A percentile compares a stretch with the other conserved stretches of the same genome.
Evolutionary conservation across 2,888 invertebrate species (phyloP).

Genomic region (Thymelicus sylvestris): DNA sequence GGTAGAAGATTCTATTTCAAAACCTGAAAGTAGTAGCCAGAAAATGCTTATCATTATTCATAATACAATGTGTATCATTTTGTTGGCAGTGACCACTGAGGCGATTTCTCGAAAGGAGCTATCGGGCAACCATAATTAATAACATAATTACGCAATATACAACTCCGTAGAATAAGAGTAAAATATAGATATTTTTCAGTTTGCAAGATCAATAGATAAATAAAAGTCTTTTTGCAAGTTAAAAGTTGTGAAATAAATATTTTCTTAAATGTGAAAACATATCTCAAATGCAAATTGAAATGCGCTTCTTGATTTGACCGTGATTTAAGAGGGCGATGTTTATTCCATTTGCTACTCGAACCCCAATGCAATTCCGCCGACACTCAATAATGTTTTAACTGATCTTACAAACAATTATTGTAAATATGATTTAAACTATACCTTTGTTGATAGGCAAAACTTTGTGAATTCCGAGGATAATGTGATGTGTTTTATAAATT

Average conservation of each 20-base stretch:
- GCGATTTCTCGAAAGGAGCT: too few species aligned
- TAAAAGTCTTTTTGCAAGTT: too few species aligned
- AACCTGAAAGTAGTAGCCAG: background rate
- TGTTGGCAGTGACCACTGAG: too few species aligned
- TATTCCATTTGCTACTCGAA: slow-evolving; percentile 29
- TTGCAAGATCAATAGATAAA: too few species aligned
- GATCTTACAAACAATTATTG: slow-evolving; percentile 9
- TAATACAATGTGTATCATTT: too few species aligned
- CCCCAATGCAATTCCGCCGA: slow-evolving; percentile 12
- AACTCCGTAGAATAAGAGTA: too few species aligned
- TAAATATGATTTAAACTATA: background rate
- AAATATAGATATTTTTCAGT: too few species aligned
- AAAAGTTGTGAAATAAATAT: too few species aligned
- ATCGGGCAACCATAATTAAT: too few species aligned
- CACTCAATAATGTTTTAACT: slow-evolving; percentile 24
- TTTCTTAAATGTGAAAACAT: slow-evolving; percentile 36
- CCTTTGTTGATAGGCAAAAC: background rate
- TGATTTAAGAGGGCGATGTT: slow-evolving; percentile 34
- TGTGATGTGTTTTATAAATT: background rate
- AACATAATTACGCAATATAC: too few species aligned
- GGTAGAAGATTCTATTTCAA: background rate
- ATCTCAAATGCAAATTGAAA: slow-evolving; percentile 23
- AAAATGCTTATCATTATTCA: too few species aligned
- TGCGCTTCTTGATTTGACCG: slow-evolving; percentile 22
- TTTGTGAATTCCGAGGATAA: background rate